phyloP scores from a whole-genome alignment of 2,797 vertebrate species.

The Phalanger gymnotis region DNA sequence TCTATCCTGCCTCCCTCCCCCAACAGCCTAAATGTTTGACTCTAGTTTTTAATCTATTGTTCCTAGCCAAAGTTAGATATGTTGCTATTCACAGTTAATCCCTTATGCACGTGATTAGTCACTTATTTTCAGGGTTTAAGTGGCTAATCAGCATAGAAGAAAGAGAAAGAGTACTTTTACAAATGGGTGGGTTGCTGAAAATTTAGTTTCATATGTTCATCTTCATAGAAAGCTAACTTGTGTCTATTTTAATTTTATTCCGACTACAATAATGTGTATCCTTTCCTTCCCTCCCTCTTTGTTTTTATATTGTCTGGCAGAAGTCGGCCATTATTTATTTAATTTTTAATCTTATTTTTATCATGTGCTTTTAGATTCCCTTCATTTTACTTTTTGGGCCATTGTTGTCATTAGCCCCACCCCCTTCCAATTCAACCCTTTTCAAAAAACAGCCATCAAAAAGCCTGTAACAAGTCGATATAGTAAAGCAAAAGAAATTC shows the following conservation, averaged over 20 bases:
- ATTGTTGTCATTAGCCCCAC: background rate
- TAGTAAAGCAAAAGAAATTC: background rate
- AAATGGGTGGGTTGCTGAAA: background rate
- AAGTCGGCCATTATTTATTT: background rate
- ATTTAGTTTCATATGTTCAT: background rate
- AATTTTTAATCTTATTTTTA: background rate
- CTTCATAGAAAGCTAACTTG: background rate
- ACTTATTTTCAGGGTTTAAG: background rate
- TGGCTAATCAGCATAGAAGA: background rate
- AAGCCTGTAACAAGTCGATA: background rate
- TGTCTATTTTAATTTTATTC: background rate
- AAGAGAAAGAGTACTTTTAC: conserved; percentile 24
- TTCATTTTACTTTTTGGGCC: background rate
- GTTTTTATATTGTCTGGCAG: background rate
- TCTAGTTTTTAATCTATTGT: background rate
- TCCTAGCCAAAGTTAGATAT: background rate
- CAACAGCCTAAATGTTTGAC: background rate
- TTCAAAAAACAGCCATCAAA: background rate
- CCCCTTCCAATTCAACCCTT: background rate
- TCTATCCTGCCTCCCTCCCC: conserved; percentile 9
- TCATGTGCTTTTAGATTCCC: background rate
- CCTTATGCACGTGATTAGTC: background rate
- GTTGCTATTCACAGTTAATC: background rate
- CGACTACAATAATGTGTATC: background rate
- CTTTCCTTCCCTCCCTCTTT: background rate